Conservation (phyloP, 2,797 vertebrate species). For the Chaunax sp. region DNA sequence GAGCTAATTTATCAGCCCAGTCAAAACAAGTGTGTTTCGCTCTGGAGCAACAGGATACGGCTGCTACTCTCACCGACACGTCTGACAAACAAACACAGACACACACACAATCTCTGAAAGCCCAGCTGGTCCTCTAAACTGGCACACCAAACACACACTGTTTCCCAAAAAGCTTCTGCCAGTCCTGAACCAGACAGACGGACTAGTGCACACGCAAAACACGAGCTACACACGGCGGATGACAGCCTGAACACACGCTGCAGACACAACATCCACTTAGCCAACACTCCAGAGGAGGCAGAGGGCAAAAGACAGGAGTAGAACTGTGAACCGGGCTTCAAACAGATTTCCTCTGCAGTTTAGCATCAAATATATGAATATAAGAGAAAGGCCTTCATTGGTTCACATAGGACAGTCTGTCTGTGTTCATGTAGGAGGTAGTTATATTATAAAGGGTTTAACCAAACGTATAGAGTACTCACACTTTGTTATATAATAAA, state of each 20-base stretch:
- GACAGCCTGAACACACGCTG: constrained; percentile 72
- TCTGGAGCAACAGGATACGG: constrained; percentile 70
- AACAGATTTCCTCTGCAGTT: not conserved
- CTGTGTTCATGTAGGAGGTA: no score
- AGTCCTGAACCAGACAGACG: constrained; percentile 72
- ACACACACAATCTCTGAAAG: constrained; percentile 52
- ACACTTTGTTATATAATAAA: no score
- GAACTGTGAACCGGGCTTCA: constrained; percentile 8
- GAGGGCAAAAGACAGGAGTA: constrained; percentile 44
- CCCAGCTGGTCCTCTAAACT: constrained; percentile 69
- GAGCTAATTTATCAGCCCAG: constrained; percentile 66
- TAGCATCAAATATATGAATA: not conserved
- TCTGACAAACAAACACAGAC: constrained; percentile 55
- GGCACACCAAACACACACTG: constrained; percentile 37
- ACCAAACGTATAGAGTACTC: no score
- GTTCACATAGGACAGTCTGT: not conserved
- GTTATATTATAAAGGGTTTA: no score
- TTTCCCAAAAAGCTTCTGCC: constrained; percentile 68
- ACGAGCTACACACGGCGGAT: constrained; percentile 42
- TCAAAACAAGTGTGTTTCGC: constrained; percentile 69
- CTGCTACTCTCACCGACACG: constrained; percentile 58
- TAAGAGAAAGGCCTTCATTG: no score
- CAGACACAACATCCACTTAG: constrained; percentile 77
- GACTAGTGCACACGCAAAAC: constrained; percentile 30
- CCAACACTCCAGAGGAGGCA: constrained; percentile 58